Evolutionary conservation across 2,113 vertebrate species (phyloP).

Genomic region (Hippotragus niger): DNA sequence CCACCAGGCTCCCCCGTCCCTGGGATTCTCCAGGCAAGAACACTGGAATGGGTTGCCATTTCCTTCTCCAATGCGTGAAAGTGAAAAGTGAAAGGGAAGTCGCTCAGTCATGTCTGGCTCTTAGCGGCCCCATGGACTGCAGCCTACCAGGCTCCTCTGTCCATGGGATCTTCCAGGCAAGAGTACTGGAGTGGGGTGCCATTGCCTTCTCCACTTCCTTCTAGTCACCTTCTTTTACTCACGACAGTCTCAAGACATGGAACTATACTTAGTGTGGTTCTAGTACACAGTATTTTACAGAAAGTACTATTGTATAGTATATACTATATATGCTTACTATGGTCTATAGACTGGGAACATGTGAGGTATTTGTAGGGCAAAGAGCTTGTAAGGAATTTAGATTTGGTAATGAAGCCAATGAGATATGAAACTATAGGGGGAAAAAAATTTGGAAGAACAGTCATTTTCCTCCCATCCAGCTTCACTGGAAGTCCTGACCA

Average conservation of each 20-base stretch:
- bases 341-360: not conserved
- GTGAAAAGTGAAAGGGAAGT: too few relatives aligned
- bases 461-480: not conserved
- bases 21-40: too few relatives aligned
- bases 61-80: too few relatives aligned
- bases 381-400: not conserved
- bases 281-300: not conserved
- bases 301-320: not conserved
- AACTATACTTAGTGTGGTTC: not conserved
- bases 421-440: not conserved
- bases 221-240: not conserved
- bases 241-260: too few relatives aligned
- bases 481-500: not conserved
- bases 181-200: too few relatives aligned
- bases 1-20: too few relatives aligned
- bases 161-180: too few relatives aligned
- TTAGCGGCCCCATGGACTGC: too few relatives aligned
- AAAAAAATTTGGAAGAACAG: not conserved
- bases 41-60: too few relatives aligned
- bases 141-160: too few relatives aligned
- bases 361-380: not conserved
- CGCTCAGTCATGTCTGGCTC: fast-evolving
- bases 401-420: not conserved
- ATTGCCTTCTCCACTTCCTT: not conserved
- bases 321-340: not conserved